These are phyloP conservation scores for Cygnus buccinator DNA, from an alignment of 2,113 vertebrate genomes.

Conservation along the genomic window DNA sequence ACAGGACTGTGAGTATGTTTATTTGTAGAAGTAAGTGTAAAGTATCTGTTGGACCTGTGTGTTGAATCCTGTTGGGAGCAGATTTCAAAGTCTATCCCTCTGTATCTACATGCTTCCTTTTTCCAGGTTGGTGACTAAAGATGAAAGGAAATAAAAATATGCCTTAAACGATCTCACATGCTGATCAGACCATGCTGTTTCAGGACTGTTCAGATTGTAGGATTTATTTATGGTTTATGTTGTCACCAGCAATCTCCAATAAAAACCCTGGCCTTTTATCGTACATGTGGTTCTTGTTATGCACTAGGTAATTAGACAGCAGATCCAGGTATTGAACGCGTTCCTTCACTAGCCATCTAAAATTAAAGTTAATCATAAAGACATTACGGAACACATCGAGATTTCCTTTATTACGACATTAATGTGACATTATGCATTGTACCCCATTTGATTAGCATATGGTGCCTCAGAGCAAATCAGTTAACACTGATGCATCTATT, in stretches of 20 bases:
- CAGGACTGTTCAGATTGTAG: neutral
- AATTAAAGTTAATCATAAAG: slow-evolving; percentile 76
- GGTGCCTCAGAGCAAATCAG: slow-evolving; percentile 69
- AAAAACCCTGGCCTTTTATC: slow-evolving; percentile 38
- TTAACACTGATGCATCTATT: slow-evolving; percentile 66
- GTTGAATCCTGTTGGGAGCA: slow-evolving; percentile 34
- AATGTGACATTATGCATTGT: slow-evolving; percentile 66
- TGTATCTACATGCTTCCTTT: neutral
- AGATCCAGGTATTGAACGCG: slow-evolving; percentile 60
- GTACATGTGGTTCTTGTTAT: slow-evolving; percentile 34
- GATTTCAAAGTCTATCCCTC: slow-evolving; percentile 39
- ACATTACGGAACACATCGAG: slow-evolving; percentile 52
- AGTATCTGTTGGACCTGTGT: slow-evolving; percentile 8
- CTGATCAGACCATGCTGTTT: neutral
- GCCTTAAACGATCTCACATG: slow-evolving; percentile 21
- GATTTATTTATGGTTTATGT: slow-evolving; percentile 39
- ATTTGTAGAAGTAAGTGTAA: slow-evolving; percentile 58
- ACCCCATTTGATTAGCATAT: slow-evolving; percentile 69
- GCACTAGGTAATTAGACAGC: slow-evolving; percentile 48
- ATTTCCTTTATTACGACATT: slow-evolving; percentile 65
- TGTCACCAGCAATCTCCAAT: slow-evolving; percentile 17
- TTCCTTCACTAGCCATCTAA: slow-evolving; percentile 57
- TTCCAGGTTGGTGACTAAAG: slow-evolving; percentile 36
- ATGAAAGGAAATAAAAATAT: slow-evolving; percentile 47
- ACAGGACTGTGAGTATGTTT: slow-evolving; percentile 22